Evolutionary conservation across 2,797 vertebrate species (phyloP).

Genomic region (Leuciscus waleckii): DNA sequence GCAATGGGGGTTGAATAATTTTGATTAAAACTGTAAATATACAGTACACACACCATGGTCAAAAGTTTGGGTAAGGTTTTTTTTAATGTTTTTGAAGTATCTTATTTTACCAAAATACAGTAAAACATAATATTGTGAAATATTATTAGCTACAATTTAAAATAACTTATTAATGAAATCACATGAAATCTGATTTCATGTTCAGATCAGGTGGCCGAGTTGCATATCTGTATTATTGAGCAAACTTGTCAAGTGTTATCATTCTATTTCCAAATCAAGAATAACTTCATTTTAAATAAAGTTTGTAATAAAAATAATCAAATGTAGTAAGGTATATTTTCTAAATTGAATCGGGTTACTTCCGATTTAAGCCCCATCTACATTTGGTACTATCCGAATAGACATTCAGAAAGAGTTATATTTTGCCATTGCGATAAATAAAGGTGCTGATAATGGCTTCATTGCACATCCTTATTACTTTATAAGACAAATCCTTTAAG

Average conservation of each 20-base stretch:
- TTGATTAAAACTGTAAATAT: too few relatives aligned
- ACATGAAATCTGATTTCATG: neutral
- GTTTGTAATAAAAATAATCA: neutral
- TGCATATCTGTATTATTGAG: neutral
- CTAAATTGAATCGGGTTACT: neutral
- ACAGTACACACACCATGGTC: neutral
- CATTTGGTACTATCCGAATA: too few relatives aligned
- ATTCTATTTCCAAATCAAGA: neutral
- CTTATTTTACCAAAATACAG: neutral
- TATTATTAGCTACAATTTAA: too few relatives aligned
- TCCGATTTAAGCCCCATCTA: too few relatives aligned
- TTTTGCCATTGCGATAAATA: neutral
- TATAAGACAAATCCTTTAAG: neutral
- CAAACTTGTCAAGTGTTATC: neutral
- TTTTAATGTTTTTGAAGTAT: neutral
- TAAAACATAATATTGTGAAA: neutral
- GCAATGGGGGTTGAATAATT: too few relatives aligned
- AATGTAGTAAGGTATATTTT: neutral
- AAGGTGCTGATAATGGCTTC: neutral
- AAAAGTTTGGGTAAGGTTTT: neutral
- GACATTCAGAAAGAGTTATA: neutral
- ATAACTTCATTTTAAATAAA: neutral
- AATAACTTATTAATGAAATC: neutral
- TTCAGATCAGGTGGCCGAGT: neutral
- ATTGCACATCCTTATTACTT: neutral